A percentile compares a stretch with the other conserved stretches of the same genome.
These are phyloP conservation scores for Drosophila kanapiae DNA, from an alignment of 1,140 invertebrate genomes.

Conservation along the genomic window DNA sequence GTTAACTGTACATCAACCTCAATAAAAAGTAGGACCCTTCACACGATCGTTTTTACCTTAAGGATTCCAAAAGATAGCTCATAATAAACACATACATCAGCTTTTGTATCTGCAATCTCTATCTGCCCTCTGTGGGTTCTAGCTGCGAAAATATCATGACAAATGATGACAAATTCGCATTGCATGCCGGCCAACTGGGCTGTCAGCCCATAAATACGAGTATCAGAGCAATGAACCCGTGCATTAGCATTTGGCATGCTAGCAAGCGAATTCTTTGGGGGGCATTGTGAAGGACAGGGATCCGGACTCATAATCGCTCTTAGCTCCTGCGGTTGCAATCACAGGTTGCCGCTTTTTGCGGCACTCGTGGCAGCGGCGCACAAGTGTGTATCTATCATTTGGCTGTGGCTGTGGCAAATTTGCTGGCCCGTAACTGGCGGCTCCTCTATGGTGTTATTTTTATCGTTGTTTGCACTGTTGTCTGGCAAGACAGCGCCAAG, in stretches of 20 bases:
- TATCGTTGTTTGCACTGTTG: slow-evolving; percentile 66
- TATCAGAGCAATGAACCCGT: slow-evolving; percentile 69
- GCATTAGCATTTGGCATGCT: slow-evolving; percentile 28
- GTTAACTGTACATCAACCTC: no score
- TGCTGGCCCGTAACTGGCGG: slow-evolving; percentile 29
- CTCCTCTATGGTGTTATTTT: slow-evolving; percentile 42
- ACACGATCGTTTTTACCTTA: neutral
- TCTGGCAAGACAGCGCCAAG: slow-evolving; percentile 71
- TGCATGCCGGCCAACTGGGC: slow-evolving; percentile 48
- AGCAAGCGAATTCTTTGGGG: slow-evolving; percentile 29
- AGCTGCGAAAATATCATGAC: slow-evolving; percentile 51
- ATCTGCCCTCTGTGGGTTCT: neutral
- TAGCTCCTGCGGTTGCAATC: slow-evolving; percentile 55
- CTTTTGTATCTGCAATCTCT: neutral
- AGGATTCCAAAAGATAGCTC: neutral
- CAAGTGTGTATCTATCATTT: slow-evolving; percentile 79
- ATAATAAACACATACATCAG: neutral
- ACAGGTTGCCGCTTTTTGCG: slow-evolving; percentile 37
- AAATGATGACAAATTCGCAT: slow-evolving; percentile 74
- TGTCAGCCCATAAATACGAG: slow-evolving; percentile 65
- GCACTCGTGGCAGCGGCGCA: slow-evolving; percentile 50
- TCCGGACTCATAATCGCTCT: slow-evolving; percentile 63
- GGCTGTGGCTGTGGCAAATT: slow-evolving; percentile 51
- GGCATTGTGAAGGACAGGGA: slow-evolving; percentile 24
- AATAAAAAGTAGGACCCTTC: no score